Conservation (phyloP, 2,888 invertebrate genomes). For the Pediacus dermestoides region DNA sequence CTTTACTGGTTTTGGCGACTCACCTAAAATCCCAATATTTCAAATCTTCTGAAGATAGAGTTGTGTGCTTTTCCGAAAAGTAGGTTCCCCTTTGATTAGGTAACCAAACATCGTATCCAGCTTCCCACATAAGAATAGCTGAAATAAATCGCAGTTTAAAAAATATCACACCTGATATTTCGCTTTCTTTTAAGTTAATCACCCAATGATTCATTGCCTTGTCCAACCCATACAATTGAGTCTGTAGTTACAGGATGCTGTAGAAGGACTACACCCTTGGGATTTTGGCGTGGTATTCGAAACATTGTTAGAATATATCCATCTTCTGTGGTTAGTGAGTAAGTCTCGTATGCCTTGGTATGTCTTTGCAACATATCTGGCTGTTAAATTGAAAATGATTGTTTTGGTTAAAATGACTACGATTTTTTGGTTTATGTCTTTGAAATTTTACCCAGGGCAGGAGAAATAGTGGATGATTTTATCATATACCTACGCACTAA, state of each 20-base stretch:
- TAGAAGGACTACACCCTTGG: constrained; percentile 12
- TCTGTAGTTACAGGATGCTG: constrained; percentile 12
- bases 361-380: constrained; percentile 9
- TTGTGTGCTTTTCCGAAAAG: constrained; percentile 16
- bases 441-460: no score
- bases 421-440: no score
- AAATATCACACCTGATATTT: not conserved
- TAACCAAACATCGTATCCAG: constrained; percentile 24
- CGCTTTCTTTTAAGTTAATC: not conserved
- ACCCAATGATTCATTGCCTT: constrained; percentile 18
- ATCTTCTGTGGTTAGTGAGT: constrained; percentile 13
- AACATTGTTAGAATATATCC: constrained; percentile 13
- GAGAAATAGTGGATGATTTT: no score
- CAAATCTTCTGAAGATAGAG: constrained; percentile 7
- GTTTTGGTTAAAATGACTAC: no score
- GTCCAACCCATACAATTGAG: constrained; percentile 12
- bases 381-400: no score
- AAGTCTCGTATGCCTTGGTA: constrained; percentile 4
- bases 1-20: no score
- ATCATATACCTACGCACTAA: no score
- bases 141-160: constrained; percentile 5
- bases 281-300: constrained; percentile 9
- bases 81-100: constrained; percentile 21
- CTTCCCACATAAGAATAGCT: constrained; percentile 19
- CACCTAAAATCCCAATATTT: constrained; percentile 25